These are phyloP conservation scores for Eulacestoma nigropectus DNA, from an alignment of 2,113 vertebrate genomes.

Conservation along the genomic window DNA sequence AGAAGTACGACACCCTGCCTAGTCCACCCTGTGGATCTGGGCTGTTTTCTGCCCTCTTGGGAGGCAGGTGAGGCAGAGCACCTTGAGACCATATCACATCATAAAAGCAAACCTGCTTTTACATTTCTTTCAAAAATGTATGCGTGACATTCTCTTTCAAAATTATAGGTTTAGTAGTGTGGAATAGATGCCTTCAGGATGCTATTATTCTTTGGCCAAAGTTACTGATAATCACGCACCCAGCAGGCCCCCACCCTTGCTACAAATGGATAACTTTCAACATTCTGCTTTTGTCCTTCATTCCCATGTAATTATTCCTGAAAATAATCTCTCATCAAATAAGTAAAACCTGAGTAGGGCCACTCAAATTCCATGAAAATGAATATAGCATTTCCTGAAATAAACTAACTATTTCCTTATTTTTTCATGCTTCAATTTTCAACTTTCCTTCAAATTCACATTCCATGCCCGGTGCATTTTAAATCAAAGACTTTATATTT, in stretches of 20 bases:
- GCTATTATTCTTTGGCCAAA: not conserved
- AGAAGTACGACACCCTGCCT: not conserved
- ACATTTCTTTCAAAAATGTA: not conserved
- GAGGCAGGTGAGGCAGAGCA: not conserved
- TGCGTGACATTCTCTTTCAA: not conserved
- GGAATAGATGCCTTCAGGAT: not conserved
- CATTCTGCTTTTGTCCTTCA: not conserved
- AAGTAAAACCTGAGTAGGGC: not conserved
- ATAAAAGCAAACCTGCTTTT: not conserved
- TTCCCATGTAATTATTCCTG: not conserved
- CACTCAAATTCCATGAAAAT: not conserved
- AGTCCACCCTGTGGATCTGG: not conserved
- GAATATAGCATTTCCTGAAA: not conserved
- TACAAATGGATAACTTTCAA: not conserved
- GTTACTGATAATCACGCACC: not conserved
- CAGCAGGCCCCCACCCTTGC: not conserved
- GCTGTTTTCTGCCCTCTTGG: not conserved
- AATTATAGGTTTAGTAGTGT: not conserved
- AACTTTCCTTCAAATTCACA: not conserved
- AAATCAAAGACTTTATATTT: not conserved
- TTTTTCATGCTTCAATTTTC: not conserved
- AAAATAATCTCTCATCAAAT: conserved; percentile 5
- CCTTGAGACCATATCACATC: not conserved
- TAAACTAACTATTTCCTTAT: not conserved
- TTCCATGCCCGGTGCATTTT: not conserved